Percentiles rank a stretch among this genome's conserved stretches.
These are phyloP conservation scores for Strongylocentrotus purpuratus DNA, from an alignment of 35 echinoderm and acorn worm species.

Conservation along the genomic window DNA sequence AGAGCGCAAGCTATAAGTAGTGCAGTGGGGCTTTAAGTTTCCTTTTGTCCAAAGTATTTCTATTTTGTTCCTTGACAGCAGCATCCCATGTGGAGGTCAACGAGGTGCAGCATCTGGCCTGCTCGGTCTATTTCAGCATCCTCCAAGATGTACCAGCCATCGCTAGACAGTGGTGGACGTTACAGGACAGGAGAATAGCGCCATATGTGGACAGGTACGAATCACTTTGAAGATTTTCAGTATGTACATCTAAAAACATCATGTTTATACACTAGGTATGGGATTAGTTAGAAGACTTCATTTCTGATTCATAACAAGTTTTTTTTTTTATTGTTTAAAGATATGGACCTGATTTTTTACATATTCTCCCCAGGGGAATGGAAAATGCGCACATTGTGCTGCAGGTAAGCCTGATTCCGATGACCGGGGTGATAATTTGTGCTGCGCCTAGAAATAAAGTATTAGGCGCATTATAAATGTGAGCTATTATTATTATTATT, in stretches of 20 bases:
- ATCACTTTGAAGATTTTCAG: background rate
- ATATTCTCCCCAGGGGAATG: too few species aligned
- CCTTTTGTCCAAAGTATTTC: background rate
- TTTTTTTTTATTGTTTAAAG: background rate
- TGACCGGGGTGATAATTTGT: too few species aligned
- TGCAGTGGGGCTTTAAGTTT: too few species aligned
- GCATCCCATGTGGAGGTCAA: background rate
- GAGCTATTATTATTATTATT: too few species aligned
- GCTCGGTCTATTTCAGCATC: constrained; percentile 77
- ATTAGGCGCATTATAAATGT: too few species aligned
- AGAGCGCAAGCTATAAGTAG: too few species aligned
- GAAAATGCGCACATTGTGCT: too few species aligned
- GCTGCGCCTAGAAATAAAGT: too few species aligned
- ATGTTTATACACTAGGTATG: too few species aligned
- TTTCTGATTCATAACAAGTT: background rate
- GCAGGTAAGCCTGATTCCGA: too few species aligned
- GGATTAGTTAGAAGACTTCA: too few species aligned
- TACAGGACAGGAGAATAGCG: constrained; percentile 81
- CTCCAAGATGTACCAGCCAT: constrained; percentile 88
- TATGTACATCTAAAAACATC: background rate
- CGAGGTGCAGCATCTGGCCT: constrained; percentile 80
- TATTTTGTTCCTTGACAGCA: background rate
- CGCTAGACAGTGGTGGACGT: constrained; percentile 87
- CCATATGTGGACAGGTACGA: constrained; percentile 82
- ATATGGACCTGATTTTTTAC: too few species aligned